These are phyloP conservation scores for Euleptes europaea DNA, from an alignment of 2,113 vertebrate species.

Conservation along the genomic window DNA sequence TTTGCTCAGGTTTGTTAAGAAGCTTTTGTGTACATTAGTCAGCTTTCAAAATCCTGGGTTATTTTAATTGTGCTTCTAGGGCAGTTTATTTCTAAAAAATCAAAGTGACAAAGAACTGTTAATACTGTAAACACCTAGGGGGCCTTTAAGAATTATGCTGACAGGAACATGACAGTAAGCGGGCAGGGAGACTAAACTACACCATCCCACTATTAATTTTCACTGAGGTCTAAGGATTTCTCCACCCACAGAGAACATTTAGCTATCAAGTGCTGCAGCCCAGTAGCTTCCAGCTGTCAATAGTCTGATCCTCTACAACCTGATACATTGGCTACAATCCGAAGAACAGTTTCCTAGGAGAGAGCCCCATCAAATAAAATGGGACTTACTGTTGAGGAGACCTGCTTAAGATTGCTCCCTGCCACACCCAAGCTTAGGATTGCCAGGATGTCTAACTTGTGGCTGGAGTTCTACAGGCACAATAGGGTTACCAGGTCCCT, in stretches of 20 bases:
- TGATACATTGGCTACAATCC: not conserved
- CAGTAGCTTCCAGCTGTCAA: not conserved
- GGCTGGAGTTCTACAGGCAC: not conserved
- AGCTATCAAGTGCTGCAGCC: not conserved
- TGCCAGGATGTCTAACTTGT: no score
- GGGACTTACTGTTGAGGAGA: no score
- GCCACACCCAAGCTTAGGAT: no score
- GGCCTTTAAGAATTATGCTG: not conserved
- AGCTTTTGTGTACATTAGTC: no score
- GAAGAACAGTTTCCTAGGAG: no score
- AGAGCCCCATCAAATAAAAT: no score
- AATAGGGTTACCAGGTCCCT: no score
- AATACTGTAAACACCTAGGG: not conserved
- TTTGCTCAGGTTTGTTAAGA: no score
- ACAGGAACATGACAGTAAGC: not conserved
- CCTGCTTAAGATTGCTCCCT: no score
- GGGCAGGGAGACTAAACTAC: not conserved
- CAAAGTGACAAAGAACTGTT: not conserved
- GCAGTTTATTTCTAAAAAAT: conserved; percentile 5
- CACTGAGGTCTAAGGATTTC: not conserved
- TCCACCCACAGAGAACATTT: not conserved
- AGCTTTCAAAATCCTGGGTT: no score
- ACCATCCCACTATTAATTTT: not conserved
- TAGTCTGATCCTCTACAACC: not conserved
- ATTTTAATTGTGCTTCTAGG: not conserved